phyloP scores from a whole-genome alignment of 2,113 vertebrate genomes.

The Melanerpes aurifrons region DNA sequence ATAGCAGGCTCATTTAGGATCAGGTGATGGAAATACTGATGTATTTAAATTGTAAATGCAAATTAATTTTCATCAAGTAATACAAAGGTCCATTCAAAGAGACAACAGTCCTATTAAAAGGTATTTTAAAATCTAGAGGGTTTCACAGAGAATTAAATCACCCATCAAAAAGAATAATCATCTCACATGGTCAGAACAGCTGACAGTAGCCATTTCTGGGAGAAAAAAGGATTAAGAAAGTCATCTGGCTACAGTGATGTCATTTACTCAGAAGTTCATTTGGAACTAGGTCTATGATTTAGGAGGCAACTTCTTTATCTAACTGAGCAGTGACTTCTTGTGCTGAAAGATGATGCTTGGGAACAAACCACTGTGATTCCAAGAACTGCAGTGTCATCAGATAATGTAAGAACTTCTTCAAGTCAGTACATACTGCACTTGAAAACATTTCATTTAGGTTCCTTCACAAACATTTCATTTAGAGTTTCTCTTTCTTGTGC shows the following conservation, averaged over 20 bases:
- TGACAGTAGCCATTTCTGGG: background rate
- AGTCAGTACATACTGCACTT: too few relatives aligned
- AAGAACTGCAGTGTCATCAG: background rate
- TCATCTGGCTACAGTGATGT: background rate
- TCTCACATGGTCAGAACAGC: background rate
- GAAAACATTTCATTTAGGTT: background rate
- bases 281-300: constrained; percentile 6
- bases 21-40: background rate
- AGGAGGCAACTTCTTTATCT: background rate
- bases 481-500: background rate
- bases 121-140: background rate
- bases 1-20: background rate
- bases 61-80: background rate
- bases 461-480: background rate
- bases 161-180: background rate
- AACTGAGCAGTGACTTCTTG: background rate
- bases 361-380: background rate
- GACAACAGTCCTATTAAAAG: background rate
- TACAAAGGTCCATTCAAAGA: background rate
- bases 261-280: background rate
- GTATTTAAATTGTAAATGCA: background rate
- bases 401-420: background rate
- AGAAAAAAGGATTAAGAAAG: background rate
- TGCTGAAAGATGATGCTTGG: background rate
- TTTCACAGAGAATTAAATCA: background rate